phyloP scores from a whole-genome alignment of 2,797 vertebrate genomes.

The Remorina albescens region DNA sequence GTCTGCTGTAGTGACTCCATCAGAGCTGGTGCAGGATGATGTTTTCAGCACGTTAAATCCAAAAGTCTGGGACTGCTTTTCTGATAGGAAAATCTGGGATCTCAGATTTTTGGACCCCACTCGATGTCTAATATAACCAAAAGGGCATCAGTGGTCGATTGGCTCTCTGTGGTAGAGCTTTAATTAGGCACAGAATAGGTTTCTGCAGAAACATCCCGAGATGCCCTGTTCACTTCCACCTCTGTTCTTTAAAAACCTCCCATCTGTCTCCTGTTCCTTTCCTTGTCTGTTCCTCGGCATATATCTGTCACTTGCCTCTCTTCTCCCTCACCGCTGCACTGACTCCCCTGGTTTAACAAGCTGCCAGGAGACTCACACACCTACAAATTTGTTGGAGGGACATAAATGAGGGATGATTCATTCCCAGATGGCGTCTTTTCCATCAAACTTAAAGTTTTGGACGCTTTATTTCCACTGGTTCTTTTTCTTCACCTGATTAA shows the following conservation, averaged over 20 bases:
- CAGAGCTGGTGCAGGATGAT: background rate
- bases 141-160: constrained; percentile 73
- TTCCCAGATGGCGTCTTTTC: constrained; percentile 69
- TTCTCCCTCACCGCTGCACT: constrained; percentile 51
- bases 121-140: constrained; percentile 13
- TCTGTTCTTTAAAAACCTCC: constrained; percentile 63
- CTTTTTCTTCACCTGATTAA: constrained; percentile 33
- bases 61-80: too few relatives aligned
- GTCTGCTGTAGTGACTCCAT: background rate
- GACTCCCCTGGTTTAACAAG: constrained; percentile 77
- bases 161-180: constrained; percentile 73
- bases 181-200: constrained; percentile 76
- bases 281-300: constrained; percentile 37
- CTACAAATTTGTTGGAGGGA: constrained; percentile 72
- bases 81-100: too few relatives aligned
- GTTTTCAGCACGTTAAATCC: too few relatives aligned
- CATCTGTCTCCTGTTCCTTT: constrained; percentile 54
- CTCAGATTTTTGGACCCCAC: too few relatives aligned
- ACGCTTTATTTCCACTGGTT: constrained; percentile 31
- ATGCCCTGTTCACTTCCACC: constrained; percentile 40
- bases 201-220: constrained; percentile 53
- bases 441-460: constrained; percentile 35
- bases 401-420: constrained; percentile 72
- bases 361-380: constrained; percentile 73
- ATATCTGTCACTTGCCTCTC: constrained; percentile 69